phyloP scores from a whole-genome alignment of 2,113 vertebrate genomes.

The Protobothrops mucrosquamatus region DNA sequence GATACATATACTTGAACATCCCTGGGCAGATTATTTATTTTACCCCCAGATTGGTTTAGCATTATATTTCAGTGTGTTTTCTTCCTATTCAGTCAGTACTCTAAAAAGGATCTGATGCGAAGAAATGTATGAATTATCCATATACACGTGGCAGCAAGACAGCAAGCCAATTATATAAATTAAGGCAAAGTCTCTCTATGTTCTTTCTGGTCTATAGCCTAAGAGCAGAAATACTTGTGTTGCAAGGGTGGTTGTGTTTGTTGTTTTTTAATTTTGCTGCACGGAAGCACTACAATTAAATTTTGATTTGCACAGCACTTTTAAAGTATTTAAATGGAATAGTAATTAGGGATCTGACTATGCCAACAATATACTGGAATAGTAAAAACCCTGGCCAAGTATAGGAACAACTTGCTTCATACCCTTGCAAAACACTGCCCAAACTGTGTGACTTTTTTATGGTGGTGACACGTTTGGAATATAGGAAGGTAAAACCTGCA shows the following conservation, averaged over 20 bases:
- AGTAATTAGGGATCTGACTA: neutral
- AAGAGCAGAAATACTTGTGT: conserved; percentile 4
- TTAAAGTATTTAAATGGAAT: neutral
- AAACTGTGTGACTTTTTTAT: neutral
- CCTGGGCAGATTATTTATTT: neutral
- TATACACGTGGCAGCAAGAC: neutral
- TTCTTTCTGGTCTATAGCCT: conserved; percentile 1
- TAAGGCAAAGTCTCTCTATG: neutral
- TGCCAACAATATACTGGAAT: neutral
- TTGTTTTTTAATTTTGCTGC: neutral
- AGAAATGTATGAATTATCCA: neutral
- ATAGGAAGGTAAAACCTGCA: neutral
- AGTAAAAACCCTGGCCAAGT: neutral
- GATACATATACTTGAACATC: neutral
- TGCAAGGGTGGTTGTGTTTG: neutral
- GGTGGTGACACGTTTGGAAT: neutral
- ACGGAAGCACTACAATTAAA: conserved; percentile 5
- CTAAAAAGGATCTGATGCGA: neutral
- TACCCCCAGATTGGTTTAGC: neutral
- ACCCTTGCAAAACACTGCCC: fast-evolving
- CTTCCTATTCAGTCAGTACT: neutral
- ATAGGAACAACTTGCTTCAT: neutral
- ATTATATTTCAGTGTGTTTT: neutral
- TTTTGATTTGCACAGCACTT: conserved; percentile 7
- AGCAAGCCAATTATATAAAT: conserved; percentile 9